Base-by-base conservation (phyloP, 2,888 invertebrate genomes). In the Microlaimidae sp. region DNA sequence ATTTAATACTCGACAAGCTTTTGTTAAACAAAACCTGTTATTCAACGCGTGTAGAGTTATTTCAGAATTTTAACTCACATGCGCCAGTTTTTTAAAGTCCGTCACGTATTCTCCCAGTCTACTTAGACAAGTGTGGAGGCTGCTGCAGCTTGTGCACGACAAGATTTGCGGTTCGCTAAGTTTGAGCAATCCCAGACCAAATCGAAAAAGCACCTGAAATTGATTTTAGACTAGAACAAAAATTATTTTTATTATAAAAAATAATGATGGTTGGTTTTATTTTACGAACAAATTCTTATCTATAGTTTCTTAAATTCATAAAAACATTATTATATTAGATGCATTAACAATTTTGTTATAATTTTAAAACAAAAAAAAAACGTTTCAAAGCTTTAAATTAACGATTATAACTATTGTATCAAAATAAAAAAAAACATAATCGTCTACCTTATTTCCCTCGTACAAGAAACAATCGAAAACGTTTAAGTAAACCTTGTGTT, bases 391-490 rank as follows among this genome's bases (percentile, higher is more conserved):
- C n/a, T n/a, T n/a, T n/a, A n/a, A n/a, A n/a, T n/a, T n/a, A n/a
- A n/a, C n/a, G n/a, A n/a, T n/a, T n/a, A n/a, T n/a, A n/a, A n/a
- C n/a, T n/a, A n/a, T n/a, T n/a, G n/a, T n/a, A n/a, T n/a, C n/a
- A n/a, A n/a, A n/a, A n/a, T n/a, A n/a, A n/a, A n/a, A n/a, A n/a
- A n/a, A n/a, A n/a, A n/a, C n/a, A n/a, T n/a, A n/a, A n/a, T n/a
- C n/a, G n/a, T 51, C 46, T 43, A 76, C 76, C 72, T 78, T 78
- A 59, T 72, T 73, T 2, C 77, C 77, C 62, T 78, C 78, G 61
- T 71, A 74, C 4, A 78, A 69, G 61, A 77, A 76, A 5, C 73
- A 66, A 62, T 78, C 78, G 74, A 77, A 78, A 40, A 78, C 73
- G 27, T 71, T 66, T 21, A 78, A 69, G 64, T 75, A 77, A 38